Evolutionary conservation across 2,888 invertebrate genomes (phyloP).

Genomic region (Syritta pipiens): DNA sequence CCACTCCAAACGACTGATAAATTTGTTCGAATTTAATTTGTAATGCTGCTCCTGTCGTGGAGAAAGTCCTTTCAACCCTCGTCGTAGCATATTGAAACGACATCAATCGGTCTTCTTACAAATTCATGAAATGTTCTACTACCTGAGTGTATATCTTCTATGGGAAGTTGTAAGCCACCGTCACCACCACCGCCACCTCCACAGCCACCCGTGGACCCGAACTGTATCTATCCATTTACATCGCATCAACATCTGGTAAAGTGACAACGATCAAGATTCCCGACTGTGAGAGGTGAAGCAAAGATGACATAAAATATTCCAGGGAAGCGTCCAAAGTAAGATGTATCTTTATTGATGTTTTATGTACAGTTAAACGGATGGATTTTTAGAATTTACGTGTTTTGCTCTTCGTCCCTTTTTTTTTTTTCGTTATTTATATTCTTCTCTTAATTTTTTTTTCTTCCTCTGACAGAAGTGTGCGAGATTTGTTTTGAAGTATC

Average conservation of each 20-base stretch:
- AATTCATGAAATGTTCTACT: constrained; percentile 64
- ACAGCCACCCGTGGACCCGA: constrained; percentile 1
- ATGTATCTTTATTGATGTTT: constrained; percentile 63
- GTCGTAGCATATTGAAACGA: constrained; percentile 53
- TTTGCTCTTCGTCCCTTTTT: background rate
- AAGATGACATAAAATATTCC: constrained; percentile 60
- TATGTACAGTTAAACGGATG: constrained; percentile 54
- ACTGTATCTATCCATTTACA: constrained; percentile 58
- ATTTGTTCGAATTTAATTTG: constrained; percentile 64
- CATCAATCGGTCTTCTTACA: constrained; percentile 60
- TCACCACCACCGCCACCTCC: too few species aligned
- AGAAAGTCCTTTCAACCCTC: constrained; percentile 49
- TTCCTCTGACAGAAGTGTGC: too few species aligned
- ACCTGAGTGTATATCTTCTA: constrained; percentile 22
- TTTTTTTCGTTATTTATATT: background rate
- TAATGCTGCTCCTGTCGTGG: constrained; percentile 43
- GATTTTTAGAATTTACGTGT: constrained; percentile 48
- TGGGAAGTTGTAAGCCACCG: too few species aligned
- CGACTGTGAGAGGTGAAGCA: constrained; percentile 30
- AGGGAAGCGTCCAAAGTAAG: constrained; percentile 36
- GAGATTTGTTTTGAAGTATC: constrained; percentile 9
- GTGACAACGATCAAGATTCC: constrained; percentile 66
- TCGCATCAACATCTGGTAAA: constrained; percentile 62
- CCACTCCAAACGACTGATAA: constrained; percentile 59
- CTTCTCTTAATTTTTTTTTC: background rate